These are phyloP conservation scores for Rousettus madagascariensis DNA, from an alignment of 2,797 vertebrate genomes.

Conservation along the genomic window DNA sequence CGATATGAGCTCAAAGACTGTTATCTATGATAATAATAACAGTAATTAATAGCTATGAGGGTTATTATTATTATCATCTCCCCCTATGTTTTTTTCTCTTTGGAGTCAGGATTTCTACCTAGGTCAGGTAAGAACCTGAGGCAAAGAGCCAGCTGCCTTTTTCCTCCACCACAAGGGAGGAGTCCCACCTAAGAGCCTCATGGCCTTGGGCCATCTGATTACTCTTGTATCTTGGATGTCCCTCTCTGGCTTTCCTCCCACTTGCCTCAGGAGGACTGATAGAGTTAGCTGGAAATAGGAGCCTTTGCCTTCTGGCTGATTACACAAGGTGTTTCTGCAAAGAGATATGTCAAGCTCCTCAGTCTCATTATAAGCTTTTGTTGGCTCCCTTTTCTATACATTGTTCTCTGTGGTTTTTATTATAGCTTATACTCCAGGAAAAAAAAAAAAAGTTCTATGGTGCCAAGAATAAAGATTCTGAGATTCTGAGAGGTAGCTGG, in stretches of 20 bases:
- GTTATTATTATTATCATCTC: background rate
- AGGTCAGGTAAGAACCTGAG: background rate
- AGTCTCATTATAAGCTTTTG: constrained; percentile 24
- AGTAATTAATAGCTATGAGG: background rate
- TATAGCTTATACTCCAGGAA: constrained; percentile 50
- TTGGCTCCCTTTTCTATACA: constrained; percentile 68
- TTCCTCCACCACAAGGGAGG: background rate
- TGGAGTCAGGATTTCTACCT: background rate
- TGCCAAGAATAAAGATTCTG: constrained; percentile 54
- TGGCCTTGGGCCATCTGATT: background rate
- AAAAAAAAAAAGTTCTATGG: constrained; percentile 42
- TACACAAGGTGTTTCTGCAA: background rate
- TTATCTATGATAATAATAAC: background rate
- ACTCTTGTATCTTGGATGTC: background rate
- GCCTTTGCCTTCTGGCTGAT: background rate
- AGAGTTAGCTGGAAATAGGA: background rate
- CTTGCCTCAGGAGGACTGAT: background rate
- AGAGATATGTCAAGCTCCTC: constrained; percentile 53
- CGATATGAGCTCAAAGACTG: background rate
- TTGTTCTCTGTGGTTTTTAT: constrained; percentile 67
- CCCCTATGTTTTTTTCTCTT: background rate
- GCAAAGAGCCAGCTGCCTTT: background rate
- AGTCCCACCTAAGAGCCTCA: background rate
- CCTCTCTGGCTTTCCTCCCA: background rate
- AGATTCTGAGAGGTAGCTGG: background rate